These are phyloP conservation scores for Orestias chungarensis DNA, from an alignment of 2,797 vertebrate genomes.

Conservation along the genomic window DNA sequence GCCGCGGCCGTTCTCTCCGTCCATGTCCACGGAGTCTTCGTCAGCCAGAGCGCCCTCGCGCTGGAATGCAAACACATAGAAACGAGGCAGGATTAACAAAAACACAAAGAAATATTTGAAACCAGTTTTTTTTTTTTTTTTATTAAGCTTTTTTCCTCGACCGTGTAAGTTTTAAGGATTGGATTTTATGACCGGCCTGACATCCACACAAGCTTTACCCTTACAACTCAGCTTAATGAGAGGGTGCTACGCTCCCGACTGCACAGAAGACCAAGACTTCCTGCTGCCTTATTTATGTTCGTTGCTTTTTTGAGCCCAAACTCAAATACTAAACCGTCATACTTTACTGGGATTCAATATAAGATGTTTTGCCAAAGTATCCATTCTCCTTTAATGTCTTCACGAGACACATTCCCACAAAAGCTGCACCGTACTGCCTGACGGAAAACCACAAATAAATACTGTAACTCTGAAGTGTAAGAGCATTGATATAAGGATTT, in stretches of 20 bases:
- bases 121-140: too few species aligned
- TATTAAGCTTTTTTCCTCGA: too few species aligned
- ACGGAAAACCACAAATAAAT: not conserved
- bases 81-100: conserved; percentile 16
- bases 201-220: conserved; percentile 9
- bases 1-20: conserved; percentile 93
- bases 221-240: conserved; percentile 15
- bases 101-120: too few species aligned
- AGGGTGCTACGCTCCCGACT: not conserved
- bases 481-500: too few species aligned
- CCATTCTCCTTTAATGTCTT: not conserved
- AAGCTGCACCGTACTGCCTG: not conserved
- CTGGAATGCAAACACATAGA: conserved; percentile 74
- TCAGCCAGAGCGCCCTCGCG: conserved; percentile 93
- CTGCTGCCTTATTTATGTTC: too few species aligned
- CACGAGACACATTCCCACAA: not conserved
- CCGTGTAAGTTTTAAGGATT: too few species aligned
- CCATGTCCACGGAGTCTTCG: conserved; percentile 94
- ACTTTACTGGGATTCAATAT: not conserved
- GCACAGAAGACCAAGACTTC: not conserved
- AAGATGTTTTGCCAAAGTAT: conserved; percentile 1
- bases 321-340: not conserved
- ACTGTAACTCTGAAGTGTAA: not conserved
- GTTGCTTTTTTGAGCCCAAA: not conserved
- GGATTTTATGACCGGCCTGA: not conserved